Evolutionary conservation across 2,888 invertebrate species (phyloP).

Genomic region (Lamproptera curius): DNA sequence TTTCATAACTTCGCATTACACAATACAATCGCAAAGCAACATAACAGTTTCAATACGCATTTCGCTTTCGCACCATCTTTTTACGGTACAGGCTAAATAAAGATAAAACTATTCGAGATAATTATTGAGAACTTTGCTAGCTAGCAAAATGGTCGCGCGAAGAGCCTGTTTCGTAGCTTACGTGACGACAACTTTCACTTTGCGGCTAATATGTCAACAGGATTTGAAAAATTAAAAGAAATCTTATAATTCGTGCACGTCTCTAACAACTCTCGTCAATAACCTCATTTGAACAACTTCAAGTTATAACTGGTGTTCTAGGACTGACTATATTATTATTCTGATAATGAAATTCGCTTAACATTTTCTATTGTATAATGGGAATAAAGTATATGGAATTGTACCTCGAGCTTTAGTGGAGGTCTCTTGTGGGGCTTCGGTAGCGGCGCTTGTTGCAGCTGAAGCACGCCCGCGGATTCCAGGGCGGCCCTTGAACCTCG

Average conservation of each 20-base stretch:
- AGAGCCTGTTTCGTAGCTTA: slow-evolving; percentile 21
- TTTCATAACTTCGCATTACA: slow-evolving; percentile 34
- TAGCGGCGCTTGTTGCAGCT: slow-evolving; percentile 62
- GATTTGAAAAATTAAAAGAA: slow-evolving; percentile 19
- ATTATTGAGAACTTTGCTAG: slow-evolving; percentile 21
- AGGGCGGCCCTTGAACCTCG: slow-evolving; percentile 61
- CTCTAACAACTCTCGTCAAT: not conserved
- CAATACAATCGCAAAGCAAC: slow-evolving; percentile 58
- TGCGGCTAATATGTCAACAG: slow-evolving; percentile 15
- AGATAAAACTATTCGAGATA: slow-evolving; percentile 19
- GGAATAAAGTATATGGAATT: too few species aligned
- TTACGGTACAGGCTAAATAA: slow-evolving; percentile 14
- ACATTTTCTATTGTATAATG: too few species aligned
- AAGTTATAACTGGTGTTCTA: too few species aligned
- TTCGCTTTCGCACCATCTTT: slow-evolving; percentile 43
- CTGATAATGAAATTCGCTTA: too few species aligned
- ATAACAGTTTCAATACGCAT: slow-evolving; percentile 34
- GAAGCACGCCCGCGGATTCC: slow-evolving; percentile 62
- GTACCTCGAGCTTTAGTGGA: slow-evolving; percentile 73
- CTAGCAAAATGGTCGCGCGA: slow-evolving; percentile 19
- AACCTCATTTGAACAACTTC: too few species aligned
- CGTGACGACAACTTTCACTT: slow-evolving; percentile 23
- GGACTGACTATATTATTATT: too few species aligned
- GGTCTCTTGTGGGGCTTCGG: slow-evolving; percentile 64
- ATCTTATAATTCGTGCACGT: slow-evolving; percentile 11